Evolutionary conservation across 1,140 invertebrate genomes (phyloP), one percentile per base, ranked within the genome.

Genomic region (Mycetomoellerius zeteki): DNA sequence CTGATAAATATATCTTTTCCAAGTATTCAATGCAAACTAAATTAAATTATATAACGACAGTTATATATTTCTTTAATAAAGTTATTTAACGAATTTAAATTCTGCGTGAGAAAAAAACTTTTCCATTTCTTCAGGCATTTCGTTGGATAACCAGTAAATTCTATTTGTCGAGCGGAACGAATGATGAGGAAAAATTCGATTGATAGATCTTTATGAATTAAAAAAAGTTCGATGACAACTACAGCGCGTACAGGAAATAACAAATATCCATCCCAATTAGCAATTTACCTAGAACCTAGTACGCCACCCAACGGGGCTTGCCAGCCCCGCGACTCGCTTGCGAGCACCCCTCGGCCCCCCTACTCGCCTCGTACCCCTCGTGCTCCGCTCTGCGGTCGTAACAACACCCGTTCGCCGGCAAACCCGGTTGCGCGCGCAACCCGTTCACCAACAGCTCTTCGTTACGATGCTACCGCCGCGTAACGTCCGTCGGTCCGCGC

Each of bases 321-420:
- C 12, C 77, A 81, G 50, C 62, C 64, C 62, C 47, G 80, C 24
- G 54, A 47, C 67, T 84, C 37, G 69, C 65, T 54, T 43, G 33
- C 65, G 43, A 14, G 52, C 67, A 21, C 78, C 76, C 62, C 72
- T 58, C n/a, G 21, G 62, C 3, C 54, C 75, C 75, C 62, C 62
- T 77, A 71, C 76, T 69, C 30, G 37, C 33, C 54, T 54, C n/a
- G 52, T 30, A 56, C 56, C 47, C 30, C 37, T 30, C 71, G 19
- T 73, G 12, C 73, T 84, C 43, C 75, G 37, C 72, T 67, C 52
- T 50, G 75, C 75, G 88, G 73, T 84, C 80, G 80, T 60, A 84
- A 84, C 80, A 60, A 75, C 80, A 84, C 80, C 89, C 88, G 85
- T 87, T 90, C 88, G 77, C 80, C 43, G 88, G 71, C 82, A 72